Percentiles rank a stretch among this genome's conserved stretches.
These are phyloP conservation scores for Blastomussa wellsi DNA, from an alignment of 92 coral and sea anemone species.

Conservation along the genomic window DNA sequence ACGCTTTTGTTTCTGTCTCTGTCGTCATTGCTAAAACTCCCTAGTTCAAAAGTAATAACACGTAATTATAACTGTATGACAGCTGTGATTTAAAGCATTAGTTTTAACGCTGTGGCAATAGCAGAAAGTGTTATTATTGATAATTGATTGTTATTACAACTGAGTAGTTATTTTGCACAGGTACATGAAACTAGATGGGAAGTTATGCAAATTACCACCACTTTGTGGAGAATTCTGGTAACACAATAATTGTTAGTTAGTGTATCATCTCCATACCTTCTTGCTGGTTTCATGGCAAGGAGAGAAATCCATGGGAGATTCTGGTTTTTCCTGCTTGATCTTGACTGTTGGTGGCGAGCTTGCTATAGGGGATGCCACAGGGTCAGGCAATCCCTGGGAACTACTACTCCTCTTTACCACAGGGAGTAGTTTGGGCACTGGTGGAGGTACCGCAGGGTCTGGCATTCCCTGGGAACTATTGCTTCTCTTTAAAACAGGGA, in stretches of 20 bases:
- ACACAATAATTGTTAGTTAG: background rate
- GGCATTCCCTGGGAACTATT: conserved; percentile 56
- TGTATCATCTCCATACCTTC: conserved; percentile 49
- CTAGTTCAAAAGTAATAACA: too few relatives aligned
- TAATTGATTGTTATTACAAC: too few relatives aligned
- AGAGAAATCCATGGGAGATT: conserved; percentile 57
- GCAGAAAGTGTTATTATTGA: too few relatives aligned
- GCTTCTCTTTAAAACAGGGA: conserved; percentile 63
- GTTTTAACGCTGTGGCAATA: too few relatives aligned
- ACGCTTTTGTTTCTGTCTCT: too few relatives aligned
- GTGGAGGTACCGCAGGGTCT: conserved; percentile 55
- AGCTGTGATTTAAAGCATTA: too few relatives aligned
- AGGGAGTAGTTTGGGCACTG: conserved; percentile 48
- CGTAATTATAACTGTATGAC: too few relatives aligned
- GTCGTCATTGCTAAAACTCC: too few relatives aligned
- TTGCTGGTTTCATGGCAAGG: conserved; percentile 60
- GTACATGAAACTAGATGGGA: background rate
- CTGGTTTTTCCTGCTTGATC: conserved; percentile 72
- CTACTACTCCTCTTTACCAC: conserved; percentile 65
- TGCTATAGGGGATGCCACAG: conserved; percentile 54
- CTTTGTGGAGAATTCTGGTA: too few relatives aligned
- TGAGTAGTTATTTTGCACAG: too few relatives aligned
- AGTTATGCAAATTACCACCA: too few relatives aligned
- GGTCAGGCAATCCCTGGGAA: conserved; percentile 60
- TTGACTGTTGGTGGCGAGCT: conserved; percentile 43